A percentile compares a stretch with the other conserved stretches of the same genome.
Evolutionary conservation across 2,888 invertebrate genomes (phyloP).

Genomic region (Heliconius sara): DNA sequence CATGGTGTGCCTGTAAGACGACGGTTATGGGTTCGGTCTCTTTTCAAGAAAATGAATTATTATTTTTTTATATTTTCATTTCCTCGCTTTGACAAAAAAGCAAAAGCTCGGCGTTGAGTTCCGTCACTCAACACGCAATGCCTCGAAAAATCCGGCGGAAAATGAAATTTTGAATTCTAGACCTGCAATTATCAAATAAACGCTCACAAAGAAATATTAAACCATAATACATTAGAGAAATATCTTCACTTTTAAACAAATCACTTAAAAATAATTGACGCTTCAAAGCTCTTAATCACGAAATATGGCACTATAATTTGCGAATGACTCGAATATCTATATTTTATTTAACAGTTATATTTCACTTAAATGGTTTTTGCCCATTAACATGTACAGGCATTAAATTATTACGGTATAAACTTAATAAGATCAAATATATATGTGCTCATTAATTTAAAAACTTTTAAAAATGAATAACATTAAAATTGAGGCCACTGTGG

Average conservation of each 20-base stretch:
- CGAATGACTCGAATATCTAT: not conserved
- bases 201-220: not conserved
- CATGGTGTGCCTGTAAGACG: too few relatives aligned
- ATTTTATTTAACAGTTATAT: constrained; percentile 11
- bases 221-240: not conserved
- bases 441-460: too few relatives aligned
- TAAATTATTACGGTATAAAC: not conserved
- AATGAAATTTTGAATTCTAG: not conserved
- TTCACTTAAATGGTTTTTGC: not conserved
- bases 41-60: too few relatives aligned
- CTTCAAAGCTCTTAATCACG: constrained; percentile 3
- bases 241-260: not conserved
- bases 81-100: too few relatives aligned
- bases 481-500: too few relatives aligned
- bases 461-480: too few relatives aligned
- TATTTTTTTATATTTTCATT: too few relatives aligned
- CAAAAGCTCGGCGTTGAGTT: too few relatives aligned
- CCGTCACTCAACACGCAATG: too few relatives aligned
- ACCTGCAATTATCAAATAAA: not conserved
- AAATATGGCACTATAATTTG: not conserved
- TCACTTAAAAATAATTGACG: not conserved
- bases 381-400: too few relatives aligned
- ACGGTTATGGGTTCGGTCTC: too few relatives aligned
- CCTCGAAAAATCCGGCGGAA: too few relatives aligned
- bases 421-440: not conserved